Evolutionary conservation across 1,140 invertebrate genomes (phyloP).

Genomic region (Agrypnia vestita): DNA sequence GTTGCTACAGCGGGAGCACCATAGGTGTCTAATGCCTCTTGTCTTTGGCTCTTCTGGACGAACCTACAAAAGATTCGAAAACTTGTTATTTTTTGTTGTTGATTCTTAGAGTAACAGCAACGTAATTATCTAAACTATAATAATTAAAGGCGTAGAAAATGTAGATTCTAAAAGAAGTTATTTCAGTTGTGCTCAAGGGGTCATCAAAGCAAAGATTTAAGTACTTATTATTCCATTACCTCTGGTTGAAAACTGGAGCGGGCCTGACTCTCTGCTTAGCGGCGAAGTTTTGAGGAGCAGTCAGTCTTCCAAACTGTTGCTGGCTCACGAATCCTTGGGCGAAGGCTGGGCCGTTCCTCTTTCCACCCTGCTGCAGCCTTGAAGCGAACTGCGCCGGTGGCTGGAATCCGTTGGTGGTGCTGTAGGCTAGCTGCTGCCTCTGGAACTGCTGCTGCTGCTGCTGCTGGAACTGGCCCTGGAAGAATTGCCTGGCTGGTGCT

Average conservation of each 20-base stretch:
- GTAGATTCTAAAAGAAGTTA: too few relatives aligned
- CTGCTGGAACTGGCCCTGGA: constrained; percentile 32
- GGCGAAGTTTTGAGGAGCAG: constrained; percentile 37
- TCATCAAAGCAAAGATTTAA: too few relatives aligned
- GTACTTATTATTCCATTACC: constrained; percentile 1
- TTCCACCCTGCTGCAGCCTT: constrained; percentile 22
- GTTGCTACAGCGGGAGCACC: constrained; percentile 23
- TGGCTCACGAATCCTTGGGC: constrained; percentile 28
- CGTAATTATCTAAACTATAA: too few relatives aligned
- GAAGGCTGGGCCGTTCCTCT: constrained; percentile 9
- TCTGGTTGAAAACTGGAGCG: constrained; percentile 42
- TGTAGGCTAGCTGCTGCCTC: constrained; percentile 39
- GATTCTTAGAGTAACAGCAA: too few relatives aligned
- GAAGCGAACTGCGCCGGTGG: constrained; percentile 37
- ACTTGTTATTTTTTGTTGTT: neutral
- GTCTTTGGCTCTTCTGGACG: constrained; percentile 45
- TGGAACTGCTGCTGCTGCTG: constrained; percentile 39
- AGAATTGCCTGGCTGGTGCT: constrained; percentile 16
- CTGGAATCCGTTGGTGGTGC: constrained; percentile 28
- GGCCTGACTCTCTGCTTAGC: constrained; percentile 34
- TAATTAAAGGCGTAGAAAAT: too few relatives aligned
- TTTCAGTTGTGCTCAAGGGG: too few relatives aligned
- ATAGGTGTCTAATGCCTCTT: constrained; percentile 51
- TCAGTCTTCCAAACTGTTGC: constrained; percentile 54
- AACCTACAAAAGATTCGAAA: constrained; percentile 37